These are phyloP conservation scores for Leptopterna dolabrata DNA, from an alignment of 2,888 invertebrate species.

Conservation along the genomic window DNA sequence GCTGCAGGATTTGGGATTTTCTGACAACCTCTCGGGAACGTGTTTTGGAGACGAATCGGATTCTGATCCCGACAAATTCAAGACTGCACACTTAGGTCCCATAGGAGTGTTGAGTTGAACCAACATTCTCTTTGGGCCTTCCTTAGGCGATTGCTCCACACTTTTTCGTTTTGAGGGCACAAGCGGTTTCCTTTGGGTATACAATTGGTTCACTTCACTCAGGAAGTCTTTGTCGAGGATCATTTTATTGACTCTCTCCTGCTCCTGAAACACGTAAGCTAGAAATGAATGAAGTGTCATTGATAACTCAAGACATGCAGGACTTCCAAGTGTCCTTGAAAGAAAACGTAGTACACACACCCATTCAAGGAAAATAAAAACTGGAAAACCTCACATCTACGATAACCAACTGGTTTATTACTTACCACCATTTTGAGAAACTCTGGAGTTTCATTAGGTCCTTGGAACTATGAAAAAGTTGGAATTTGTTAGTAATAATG, in stretches of 20 bases:
- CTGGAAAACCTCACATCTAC: no score
- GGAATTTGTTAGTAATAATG: neutral
- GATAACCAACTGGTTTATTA: neutral
- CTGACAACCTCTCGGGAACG: neutral
- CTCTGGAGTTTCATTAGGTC: neutral
- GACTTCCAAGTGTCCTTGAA: no score
- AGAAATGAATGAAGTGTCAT: neutral
- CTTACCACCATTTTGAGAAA: conserved; percentile 40
- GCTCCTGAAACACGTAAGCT: neutral
- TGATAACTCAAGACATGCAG: no score
- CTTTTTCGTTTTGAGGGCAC: conserved; percentile 20
- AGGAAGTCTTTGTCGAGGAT: conserved; percentile 30
- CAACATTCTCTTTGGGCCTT: neutral
- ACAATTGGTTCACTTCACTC: conserved; percentile 32
- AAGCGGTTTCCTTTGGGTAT: neutral
- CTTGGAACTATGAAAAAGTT: conserved; percentile 18
- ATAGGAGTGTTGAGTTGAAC: conserved; percentile 18
- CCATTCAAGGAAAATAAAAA: no score
- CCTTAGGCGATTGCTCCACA: neutral
- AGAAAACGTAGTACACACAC: no score
- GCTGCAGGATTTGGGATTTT: neutral
- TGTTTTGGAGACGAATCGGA: conserved; percentile 29
- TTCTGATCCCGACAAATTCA: conserved; percentile 35
- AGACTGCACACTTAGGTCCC: conserved; percentile 4
- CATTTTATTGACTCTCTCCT: conserved; percentile 15